Base-by-base conservation (phyloP, 2,113 vertebrate species). In the Tragelaphus scriptus region DNA sequence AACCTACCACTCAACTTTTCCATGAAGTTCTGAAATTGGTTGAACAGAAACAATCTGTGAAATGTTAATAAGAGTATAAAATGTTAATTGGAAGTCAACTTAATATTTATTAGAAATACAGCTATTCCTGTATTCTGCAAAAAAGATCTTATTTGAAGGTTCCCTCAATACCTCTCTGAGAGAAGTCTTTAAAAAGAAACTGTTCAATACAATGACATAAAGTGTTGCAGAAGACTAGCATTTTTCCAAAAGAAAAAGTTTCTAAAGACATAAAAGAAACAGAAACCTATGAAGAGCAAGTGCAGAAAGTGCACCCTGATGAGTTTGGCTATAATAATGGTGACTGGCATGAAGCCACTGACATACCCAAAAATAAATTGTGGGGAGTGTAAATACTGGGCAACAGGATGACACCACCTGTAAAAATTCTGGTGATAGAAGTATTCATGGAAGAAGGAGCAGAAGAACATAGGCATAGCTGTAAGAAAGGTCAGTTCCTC, bases 11-110 rank as follows among this genome's bases (percentile, higher is more conserved):
- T 1, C 97, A 95, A 4, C 98, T 99, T 56, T 85, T 99, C 10
- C 96, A 98, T n/a, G 97, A 98, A 91, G 98, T 99, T 63, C 97
- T 98, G 75, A 90, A 88, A 77, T 90, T 99, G 36, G 95, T 99
- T 40, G 98, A 99, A 84, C 98, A 98, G 87, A 94, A 93, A 84
- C 85, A 94, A 84, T 89, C 53, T 95, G 51, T 77, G 86, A 82
- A 96, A 95, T 84, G 68, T 96, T 97, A 90, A 79, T 47, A 75
- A 84, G 63, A 40, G 10, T n/a, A 86, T 68, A 87, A 81, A 93
- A 49, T 91, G 56, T 94, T 79, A 75, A 77, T 36, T 68, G 56
- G 7, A 81, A 95, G 6, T 94, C 82, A 75, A 26, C 56, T 90
- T 84, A 58, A 59, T 87, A 94, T 59, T 93, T 89, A 86, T 40